Conservation (phyloP, 2,113 vertebrate species). For the Pyxicephalus adspersus region DNA sequence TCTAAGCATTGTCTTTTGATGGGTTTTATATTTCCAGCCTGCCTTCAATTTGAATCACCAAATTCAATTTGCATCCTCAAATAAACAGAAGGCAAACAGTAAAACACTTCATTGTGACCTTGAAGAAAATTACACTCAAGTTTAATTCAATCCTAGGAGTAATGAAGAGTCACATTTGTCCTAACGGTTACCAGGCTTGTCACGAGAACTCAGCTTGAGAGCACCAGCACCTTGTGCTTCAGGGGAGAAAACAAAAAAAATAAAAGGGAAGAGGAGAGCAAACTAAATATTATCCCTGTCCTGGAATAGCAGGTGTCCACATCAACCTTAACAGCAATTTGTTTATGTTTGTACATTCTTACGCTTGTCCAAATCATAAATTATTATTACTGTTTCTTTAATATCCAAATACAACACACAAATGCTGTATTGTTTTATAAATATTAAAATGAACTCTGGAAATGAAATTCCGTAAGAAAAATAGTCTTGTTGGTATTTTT, state of each 20-base stretch:
- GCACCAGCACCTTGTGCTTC: constrained; percentile 30
- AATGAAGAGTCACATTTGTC: constrained; percentile 68
- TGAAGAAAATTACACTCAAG: constrained; percentile 74
- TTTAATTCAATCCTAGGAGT: constrained; percentile 69
- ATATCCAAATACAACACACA: no score
- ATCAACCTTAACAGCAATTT: no score
- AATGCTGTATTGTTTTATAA: no score
- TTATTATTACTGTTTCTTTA: no score
- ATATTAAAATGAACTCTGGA: no score
- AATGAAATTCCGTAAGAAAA: no score
- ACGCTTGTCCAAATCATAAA: no score
- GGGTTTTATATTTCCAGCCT: constrained; percentile 67
- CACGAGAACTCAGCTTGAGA: constrained; percentile 49
- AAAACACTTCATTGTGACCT: constrained; percentile 74
- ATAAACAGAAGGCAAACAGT: constrained; percentile 75
- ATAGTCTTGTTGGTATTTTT: no score
- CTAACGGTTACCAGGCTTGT: constrained; percentile 57
- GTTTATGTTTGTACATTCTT: no score
- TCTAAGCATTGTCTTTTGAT: constrained; percentile 56
- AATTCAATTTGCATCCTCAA: constrained; percentile 74
- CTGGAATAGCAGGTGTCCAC: background rate
- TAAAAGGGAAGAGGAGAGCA: no score
- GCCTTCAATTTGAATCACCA: constrained; percentile 70
- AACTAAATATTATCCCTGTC: constrained; percentile 2
- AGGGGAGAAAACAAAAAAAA: background rate